These are phyloP conservation scores for Hemiscyllium ocellatum DNA, from an alignment of 2,113 vertebrate genomes.

Conservation along the genomic window DNA sequence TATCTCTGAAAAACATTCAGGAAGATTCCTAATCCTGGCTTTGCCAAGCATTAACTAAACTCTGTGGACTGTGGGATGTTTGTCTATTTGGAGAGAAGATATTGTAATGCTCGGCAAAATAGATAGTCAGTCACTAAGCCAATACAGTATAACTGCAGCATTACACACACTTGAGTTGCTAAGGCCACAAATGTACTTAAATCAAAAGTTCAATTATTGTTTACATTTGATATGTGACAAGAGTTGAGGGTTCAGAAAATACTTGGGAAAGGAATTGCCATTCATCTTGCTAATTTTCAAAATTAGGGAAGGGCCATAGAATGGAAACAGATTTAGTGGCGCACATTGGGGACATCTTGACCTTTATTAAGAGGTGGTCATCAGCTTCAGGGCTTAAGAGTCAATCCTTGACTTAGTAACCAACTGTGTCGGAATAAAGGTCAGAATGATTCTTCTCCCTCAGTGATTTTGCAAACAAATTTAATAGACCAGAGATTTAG, in stretches of 20 bases:
- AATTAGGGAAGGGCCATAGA: background rate
- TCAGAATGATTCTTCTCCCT: background rate
- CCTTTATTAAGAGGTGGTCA: background rate
- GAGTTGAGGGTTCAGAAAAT: background rate
- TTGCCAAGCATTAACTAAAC: background rate
- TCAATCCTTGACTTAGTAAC: background rate
- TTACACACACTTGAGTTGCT: background rate
- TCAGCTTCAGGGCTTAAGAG: background rate
- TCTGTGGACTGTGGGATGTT: background rate
- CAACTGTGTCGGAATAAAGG: background rate
- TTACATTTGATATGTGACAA: background rate
- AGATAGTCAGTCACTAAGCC: background rate
- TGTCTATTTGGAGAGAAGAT: background rate
- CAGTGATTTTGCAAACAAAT: background rate
- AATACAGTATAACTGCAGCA: background rate
- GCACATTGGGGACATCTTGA: background rate
- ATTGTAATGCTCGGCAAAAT: background rate
- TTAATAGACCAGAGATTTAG: background rate
- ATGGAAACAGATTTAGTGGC: background rate
- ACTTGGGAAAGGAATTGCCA: background rate
- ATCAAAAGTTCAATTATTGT: background rate
- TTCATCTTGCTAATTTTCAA: background rate
- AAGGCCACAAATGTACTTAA: background rate
- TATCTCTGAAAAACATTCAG: background rate
- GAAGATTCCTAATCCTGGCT: background rate